Percentiles rank a stretch among this genome's conserved stretches.
These are phyloP conservation scores for Eurypyga helias DNA, from an alignment of 2,113 vertebrate species.

Conservation along the genomic window DNA sequence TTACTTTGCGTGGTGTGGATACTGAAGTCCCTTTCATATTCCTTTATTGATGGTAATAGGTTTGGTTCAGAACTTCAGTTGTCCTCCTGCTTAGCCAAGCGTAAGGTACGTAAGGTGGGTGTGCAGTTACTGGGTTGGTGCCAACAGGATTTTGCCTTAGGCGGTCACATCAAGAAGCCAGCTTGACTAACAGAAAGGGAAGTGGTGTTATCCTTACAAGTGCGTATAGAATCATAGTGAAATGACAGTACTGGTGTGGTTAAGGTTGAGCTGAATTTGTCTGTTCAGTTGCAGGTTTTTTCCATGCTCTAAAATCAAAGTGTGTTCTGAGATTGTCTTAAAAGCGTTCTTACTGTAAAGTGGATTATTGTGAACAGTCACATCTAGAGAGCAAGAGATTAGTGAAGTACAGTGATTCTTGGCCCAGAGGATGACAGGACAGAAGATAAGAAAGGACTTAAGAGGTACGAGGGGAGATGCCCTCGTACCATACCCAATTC, in stretches of 20 bases:
- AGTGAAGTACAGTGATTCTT: not conserved
- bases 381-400: not conserved
- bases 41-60: not conserved
- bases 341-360: not conserved
- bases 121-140: not conserved
- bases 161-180: not conserved
- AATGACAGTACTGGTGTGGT: not conserved
- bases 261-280: not conserved
- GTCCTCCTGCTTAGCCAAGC: not conserved
- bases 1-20: not conserved
- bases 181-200: not conserved
- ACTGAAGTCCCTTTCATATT: not conserved
- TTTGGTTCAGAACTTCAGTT: not conserved
- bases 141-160: not conserved
- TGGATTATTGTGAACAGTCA: not conserved
- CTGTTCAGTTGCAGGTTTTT: not conserved
- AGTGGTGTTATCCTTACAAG: not conserved
- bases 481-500: not conserved
- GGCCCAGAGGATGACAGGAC: not conserved
- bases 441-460: not conserved
- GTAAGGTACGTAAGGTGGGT: not conserved
- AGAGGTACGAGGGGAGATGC: accelerated
- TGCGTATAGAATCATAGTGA: not conserved
- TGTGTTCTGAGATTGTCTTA: not conserved
- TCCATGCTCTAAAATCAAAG: not conserved